Evolutionary conservation across 1,140 invertebrate genomes (phyloP).

Genomic region (Yoshiicerus persimilis): DNA sequence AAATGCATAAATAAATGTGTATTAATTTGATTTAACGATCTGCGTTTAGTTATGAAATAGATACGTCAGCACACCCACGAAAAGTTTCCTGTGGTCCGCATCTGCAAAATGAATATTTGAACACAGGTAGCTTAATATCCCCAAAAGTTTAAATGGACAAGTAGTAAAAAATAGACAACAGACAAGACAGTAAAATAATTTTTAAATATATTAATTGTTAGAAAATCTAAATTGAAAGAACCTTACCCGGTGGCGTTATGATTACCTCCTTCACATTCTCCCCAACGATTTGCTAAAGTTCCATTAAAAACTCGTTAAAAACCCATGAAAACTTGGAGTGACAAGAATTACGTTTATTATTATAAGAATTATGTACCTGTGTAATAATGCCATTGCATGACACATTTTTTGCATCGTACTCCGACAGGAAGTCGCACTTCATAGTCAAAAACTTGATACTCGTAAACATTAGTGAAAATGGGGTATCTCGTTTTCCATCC

Average conservation of each 20-base stretch:
- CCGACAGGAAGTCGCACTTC: not conserved
- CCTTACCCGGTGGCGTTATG: not conserved
- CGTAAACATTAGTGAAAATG: not conserved
- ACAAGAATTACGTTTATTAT: no score
- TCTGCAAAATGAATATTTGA: no score
- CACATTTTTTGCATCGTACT: conserved; percentile 50
- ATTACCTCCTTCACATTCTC: conserved; percentile 50
- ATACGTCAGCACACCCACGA: conserved; percentile 51
- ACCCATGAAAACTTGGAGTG: not conserved
- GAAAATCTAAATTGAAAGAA: no score
- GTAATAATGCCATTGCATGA: conserved; percentile 54
- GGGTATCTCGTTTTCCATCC: not conserved
- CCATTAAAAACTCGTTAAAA: not conserved
- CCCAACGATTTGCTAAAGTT: conserved; percentile 52
- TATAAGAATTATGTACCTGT: not conserved
- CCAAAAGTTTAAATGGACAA: not conserved
- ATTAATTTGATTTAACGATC: no score
- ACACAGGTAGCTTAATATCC: conserved; percentile 49
- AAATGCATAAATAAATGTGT: no score
- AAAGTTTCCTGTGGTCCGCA: conserved; percentile 20
- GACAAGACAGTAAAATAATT: not conserved
- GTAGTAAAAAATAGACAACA: not conserved
- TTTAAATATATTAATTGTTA: no score
- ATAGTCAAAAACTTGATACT: not conserved
- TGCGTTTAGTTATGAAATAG: not conserved